These are phyloP conservation scores for Gymnocephalus cernua DNA, from an alignment of 2,113 vertebrate species.

Conservation along the genomic window DNA sequence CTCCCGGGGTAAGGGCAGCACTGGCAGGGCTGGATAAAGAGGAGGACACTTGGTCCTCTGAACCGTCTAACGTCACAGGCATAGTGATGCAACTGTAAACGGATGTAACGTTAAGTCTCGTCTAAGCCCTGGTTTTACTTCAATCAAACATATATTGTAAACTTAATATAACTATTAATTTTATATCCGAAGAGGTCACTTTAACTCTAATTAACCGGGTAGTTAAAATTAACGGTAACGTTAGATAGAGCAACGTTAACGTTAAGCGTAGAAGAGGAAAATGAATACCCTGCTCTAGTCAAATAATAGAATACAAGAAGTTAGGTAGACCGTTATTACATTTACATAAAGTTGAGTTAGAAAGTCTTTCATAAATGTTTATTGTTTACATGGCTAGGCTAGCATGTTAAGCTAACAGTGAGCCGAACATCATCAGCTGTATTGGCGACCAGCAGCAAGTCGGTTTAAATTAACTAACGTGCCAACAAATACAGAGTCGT, in stretches of 20 bases:
- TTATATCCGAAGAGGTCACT: rapidly evolving
- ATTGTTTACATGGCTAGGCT: constrained; percentile 76
- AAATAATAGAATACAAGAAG: neutral
- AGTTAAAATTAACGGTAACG: neutral
- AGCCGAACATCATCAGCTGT: constrained; percentile 23
- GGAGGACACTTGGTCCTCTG: constrained; percentile 72
- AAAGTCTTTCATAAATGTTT: neutral
- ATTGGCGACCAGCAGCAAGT: neutral
- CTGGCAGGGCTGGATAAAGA: constrained; percentile 74
- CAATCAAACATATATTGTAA: neutral
- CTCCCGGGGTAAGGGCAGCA: constrained; percentile 74
- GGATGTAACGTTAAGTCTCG: neutral
- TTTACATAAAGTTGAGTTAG: neutral
- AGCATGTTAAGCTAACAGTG: constrained; percentile 66
- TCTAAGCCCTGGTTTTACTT: neutral
- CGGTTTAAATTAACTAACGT: neutral
- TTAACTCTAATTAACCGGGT: neutral
- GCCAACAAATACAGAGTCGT: neutral
- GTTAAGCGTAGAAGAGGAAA: neutral
- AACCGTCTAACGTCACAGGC: constrained; percentile 76
- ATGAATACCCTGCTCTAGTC: rapidly evolving
- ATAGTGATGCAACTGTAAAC: constrained; percentile 74
- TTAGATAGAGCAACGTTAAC: too few relatives aligned
- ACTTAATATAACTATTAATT: too few relatives aligned
- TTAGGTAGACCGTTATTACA: neutral